Conservation (phyloP, 2,888 invertebrate species). For the Elmis aenea region DNA sequence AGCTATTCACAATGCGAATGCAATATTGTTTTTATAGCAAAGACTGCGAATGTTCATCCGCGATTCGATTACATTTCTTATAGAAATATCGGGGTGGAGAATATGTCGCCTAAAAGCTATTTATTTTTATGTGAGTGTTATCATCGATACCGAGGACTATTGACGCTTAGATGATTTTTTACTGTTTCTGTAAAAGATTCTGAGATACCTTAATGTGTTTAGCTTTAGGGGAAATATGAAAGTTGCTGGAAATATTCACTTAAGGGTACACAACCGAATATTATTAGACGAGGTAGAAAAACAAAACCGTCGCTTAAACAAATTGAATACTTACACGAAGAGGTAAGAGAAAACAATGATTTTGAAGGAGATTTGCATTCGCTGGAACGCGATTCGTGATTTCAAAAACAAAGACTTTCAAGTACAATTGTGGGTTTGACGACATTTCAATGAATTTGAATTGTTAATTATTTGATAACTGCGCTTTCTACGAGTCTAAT, state of each 20-base stretch:
- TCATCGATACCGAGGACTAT: constrained; percentile 44
- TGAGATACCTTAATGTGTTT: constrained; percentile 28
- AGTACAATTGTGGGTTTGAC: no score
- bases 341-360: no score
- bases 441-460: no score
- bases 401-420: no score
- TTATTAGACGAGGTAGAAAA: no score
- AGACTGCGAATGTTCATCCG: constrained; percentile 36
- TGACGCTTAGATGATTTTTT: constrained; percentile 38
- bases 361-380: no score
- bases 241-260: not conserved
- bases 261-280: not conserved
- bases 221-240: constrained; percentile 19
- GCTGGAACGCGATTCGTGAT: no score
- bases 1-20: constrained; percentile 43
- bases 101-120: constrained; percentile 41
- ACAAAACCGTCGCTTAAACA: no score
- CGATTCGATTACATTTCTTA: constrained; percentile 38
- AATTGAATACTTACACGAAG: no score
- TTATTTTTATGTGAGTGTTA: constrained; percentile 49
- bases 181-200: constrained; percentile 34
- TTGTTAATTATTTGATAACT: no score
- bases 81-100: constrained; percentile 32
- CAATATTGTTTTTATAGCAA: constrained; percentile 46
- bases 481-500: no score